A percentile compares a stretch with the other conserved stretches of the same genome.
phyloP scores from a whole-genome alignment of 2,797 vertebrate genomes.

The Masticophis lateralis region DNA sequence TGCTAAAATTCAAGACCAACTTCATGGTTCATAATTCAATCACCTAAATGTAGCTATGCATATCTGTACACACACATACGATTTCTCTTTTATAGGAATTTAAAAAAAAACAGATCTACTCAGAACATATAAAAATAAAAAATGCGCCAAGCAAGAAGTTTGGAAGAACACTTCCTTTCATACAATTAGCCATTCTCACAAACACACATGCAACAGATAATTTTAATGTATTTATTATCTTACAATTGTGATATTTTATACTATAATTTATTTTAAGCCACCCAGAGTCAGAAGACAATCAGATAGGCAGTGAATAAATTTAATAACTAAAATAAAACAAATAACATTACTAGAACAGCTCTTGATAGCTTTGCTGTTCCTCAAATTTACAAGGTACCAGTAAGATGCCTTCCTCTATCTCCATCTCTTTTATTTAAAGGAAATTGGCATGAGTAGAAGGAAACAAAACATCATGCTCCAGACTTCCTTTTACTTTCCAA shows the following conservation, averaged over 20 bases:
- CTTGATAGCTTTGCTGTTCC: background rate
- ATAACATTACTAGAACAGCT: background rate
- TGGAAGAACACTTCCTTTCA: background rate
- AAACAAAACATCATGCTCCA: background rate
- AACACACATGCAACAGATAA: background rate
- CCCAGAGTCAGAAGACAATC: background rate
- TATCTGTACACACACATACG: background rate
- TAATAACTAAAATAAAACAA: background rate
- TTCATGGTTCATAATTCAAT: background rate
- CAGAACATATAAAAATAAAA: background rate
- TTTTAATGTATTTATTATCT: background rate
- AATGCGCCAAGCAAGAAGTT: background rate
- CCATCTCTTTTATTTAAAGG: background rate
- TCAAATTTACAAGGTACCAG: background rate
- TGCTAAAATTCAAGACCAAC: background rate
- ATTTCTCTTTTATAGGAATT: background rate
- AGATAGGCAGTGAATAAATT: background rate
- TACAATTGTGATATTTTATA: background rate
- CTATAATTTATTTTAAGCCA: background rate
- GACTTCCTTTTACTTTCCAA: background rate
- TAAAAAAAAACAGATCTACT: background rate
- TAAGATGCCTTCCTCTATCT: background rate
- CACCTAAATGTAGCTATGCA: background rate
- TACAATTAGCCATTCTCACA: background rate
- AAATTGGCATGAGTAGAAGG: background rate